A percentile compares a stretch with the other conserved stretches of the same genome.
phyloP scores from a whole-genome alignment of 2,888 invertebrate genomes.

The Lathronympha strigana region DNA sequence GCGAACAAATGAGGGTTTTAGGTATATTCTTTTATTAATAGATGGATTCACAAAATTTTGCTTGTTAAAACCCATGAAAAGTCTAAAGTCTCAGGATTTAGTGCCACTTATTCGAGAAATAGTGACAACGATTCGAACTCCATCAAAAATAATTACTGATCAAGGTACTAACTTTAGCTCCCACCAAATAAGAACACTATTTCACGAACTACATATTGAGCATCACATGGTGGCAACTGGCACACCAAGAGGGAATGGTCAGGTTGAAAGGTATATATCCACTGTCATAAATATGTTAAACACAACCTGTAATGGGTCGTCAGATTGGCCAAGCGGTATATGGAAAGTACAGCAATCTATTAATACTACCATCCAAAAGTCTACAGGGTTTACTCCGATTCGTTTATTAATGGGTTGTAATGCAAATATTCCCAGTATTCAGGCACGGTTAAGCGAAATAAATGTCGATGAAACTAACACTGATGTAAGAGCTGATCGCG shows the following conservation, averaged over 20 bases:
- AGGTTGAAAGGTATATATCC: constrained; percentile 9
- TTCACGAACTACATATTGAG: constrained; percentile 4
- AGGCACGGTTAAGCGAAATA: constrained; percentile 4
- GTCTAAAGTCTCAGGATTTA: background rate
- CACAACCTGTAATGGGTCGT: constrained; percentile 4
- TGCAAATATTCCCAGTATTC: constrained; percentile 7
- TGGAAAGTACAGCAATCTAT: constrained; percentile 12
- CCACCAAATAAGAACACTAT: background rate
- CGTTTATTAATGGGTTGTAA: constrained; percentile 7
- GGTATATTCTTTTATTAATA: constrained; percentile 8
- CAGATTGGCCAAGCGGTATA: constrained; percentile 21
- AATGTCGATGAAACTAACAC: background rate
- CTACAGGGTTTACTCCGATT: constrained; percentile 11
- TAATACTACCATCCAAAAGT: constrained; percentile 15
- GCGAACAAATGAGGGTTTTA: constrained; percentile 19
- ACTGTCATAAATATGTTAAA: constrained; percentile 12
- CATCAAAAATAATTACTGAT: constrained; percentile 42
- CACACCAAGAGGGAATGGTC: constrained; percentile 3
- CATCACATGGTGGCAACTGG: constrained; percentile 15
- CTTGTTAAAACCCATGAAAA: constrained; percentile 1
- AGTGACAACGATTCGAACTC: constrained; percentile 44
- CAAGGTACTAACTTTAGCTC: constrained; percentile 44
- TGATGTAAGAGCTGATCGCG: constrained; percentile 7
- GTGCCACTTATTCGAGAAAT: constrained; percentile 41
- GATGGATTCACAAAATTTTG: constrained; percentile 27